Conservation (phyloP, 2,888 invertebrate species). For the Pollenia griseotomentosa region DNA sequence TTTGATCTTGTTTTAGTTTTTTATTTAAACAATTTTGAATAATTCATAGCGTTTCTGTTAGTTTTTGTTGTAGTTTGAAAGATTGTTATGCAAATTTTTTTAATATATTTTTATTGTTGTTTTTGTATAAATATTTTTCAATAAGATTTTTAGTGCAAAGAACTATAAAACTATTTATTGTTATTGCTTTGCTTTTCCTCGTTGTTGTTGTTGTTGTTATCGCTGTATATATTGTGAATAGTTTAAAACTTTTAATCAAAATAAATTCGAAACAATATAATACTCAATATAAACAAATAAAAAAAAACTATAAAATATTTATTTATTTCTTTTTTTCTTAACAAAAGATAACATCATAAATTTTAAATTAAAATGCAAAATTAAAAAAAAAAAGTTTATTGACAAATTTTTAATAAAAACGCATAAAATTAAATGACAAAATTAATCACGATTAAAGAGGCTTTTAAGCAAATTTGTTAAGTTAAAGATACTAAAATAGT, state of each 20-base stretch:
- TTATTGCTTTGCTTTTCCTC: constrained; percentile 21
- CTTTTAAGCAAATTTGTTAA: too few relatives aligned
- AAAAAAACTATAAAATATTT: constrained; percentile 50
- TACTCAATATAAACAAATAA: constrained; percentile 27
- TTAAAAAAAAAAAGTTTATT: not conserved
- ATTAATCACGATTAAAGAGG: too few relatives aligned
- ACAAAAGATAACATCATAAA: constrained; percentile 40
- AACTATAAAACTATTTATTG: constrained; percentile 51
- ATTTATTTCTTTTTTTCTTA: constrained; percentile 36
- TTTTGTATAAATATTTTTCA: constrained; percentile 3
- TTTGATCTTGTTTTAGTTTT: constrained; percentile 32
- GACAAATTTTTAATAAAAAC: constrained; percentile 1
- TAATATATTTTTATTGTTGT: constrained; percentile 42
- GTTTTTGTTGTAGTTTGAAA: constrained; percentile 30
- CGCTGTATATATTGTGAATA: not conserved
- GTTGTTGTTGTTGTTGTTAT: constrained; percentile 11
- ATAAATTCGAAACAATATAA: constrained; percentile 44
- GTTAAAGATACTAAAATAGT: too few relatives aligned
- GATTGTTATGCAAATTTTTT: constrained; percentile 55
- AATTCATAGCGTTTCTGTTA: constrained; percentile 32
- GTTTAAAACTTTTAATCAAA: constrained; percentile 57
- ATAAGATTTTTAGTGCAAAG: constrained; percentile 29
- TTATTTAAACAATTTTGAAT: constrained; percentile 47
- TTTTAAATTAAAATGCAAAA: constrained; percentile 16
- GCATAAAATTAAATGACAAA: too few relatives aligned